Conservation (phyloP, 2,797 vertebrate genomes). For the Rousettus madagascariensis region DNA sequence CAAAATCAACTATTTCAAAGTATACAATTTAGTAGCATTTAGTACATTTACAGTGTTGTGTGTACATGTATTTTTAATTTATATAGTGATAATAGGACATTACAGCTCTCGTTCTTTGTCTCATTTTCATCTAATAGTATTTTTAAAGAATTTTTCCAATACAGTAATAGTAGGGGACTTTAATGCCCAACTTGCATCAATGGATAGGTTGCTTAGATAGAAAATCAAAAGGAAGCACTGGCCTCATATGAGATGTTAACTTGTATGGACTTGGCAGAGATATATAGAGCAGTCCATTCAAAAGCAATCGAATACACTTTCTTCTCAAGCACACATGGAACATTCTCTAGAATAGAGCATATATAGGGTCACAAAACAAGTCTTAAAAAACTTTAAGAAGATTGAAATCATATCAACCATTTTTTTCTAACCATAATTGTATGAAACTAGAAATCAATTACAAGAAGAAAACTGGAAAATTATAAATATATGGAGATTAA, state of each 20-base stretch:
- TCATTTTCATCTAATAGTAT: neutral
- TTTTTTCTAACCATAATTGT: neutral
- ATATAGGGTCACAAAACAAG: neutral
- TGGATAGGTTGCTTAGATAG: neutral
- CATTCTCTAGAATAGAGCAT: neutral
- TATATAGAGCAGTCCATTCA: neutral
- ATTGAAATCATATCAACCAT: neutral
- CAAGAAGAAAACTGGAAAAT: neutral
- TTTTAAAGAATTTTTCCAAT: neutral
- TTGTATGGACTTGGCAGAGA: neutral
- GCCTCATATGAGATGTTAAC: neutral
- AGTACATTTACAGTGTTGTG: neutral
- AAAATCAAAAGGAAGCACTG: neutral
- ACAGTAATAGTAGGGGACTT: neutral
- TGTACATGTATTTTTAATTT: neutral
- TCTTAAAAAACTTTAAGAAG: neutral
- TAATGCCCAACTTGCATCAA: neutral
- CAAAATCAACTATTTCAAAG: constrained; percentile 2
- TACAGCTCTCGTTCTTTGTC: neutral
- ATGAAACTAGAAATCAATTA: neutral
- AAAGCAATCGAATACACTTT: neutral
- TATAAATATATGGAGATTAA: neutral
- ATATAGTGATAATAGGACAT: neutral
- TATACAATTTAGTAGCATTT: neutral
- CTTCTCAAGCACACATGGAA: neutral